phyloP scores from a whole-genome alignment of 1,140 invertebrate genomes.

The Megalonaias nervosa region DNA sequence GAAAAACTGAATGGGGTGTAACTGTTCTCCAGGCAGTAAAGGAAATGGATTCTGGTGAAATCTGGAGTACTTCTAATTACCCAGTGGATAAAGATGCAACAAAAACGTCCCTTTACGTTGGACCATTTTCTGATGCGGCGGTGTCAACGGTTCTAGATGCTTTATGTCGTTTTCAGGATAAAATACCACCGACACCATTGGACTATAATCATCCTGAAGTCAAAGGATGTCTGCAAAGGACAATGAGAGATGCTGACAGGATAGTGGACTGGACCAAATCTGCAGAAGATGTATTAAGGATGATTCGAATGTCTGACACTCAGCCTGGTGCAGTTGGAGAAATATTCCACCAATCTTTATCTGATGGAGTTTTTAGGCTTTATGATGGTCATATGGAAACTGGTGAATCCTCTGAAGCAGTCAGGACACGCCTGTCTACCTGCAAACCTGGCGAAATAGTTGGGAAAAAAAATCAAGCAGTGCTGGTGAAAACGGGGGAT shows the following conservation, averaged over 20 bases:
- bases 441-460: not conserved
- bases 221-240: not conserved
- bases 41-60: slow-evolving; percentile 3
- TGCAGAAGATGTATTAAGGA: slow-evolving; percentile 5
- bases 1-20: slow-evolving; percentile 4
- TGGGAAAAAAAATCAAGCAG: slow-evolving; percentile 1
- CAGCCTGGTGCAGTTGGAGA: slow-evolving; percentile 9
- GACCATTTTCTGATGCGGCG: slow-evolving; percentile 4
- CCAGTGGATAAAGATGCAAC: not conserved
- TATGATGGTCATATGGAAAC: slow-evolving; percentile 19
- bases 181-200: not conserved
- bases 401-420: not conserved
- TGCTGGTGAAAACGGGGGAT: slow-evolving; percentile 12
- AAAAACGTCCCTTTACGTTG: slow-evolving; percentile 20
- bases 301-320: slow-evolving; percentile 25
- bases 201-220: not conserved
- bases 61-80: slow-evolving; percentile 14
- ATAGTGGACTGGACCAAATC: slow-evolving; percentile 8
- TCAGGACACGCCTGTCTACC: not conserved
- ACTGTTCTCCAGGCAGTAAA: slow-evolving; percentile 12
- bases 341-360: not conserved
- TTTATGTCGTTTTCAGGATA: slow-evolving; percentile 3
- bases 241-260: slow-evolving; percentile 21
- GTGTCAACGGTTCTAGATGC: slow-evolving; percentile 6
- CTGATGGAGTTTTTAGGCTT: not conserved